Base-by-base conservation (phyloP, 2,888 invertebrate species). In the Tipula confusa region DNA sequence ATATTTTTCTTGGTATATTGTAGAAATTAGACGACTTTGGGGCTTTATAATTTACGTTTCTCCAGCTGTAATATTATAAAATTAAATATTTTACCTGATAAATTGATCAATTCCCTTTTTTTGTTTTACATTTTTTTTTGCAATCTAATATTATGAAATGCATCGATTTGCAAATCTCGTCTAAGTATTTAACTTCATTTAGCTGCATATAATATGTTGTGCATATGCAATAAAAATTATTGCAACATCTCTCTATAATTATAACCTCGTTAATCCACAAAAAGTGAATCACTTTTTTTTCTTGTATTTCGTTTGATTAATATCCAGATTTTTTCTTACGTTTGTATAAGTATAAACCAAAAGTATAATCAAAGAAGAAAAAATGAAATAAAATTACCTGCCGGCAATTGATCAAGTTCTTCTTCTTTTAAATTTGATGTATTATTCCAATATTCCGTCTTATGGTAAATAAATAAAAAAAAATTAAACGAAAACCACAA, bases 381-480 rank as follows among this genome's bases (percentile, higher is more conserved):
- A 24, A 64, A 64, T 64, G n/a, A 64, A 64, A 64, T 64, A 64
- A 64, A 64, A 64, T 64, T 64, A 64, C 64, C 64, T 64, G 64
- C 9, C 64, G 64, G 64, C 64, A 64, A 64, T 64, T 64, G 64
- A 64, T 64, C 64, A 64, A 64, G 64, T 64, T 64, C 64, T 64
- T 64, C 64, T 64, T 64, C 64, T 64, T 64, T 24, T 24, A 64
- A 64, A 64, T 64, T 64, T 64, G 18, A 33, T 64, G 24, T 18
- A 64, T 24, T 24, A 24, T 64, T 64, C 64, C 18, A 64, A 64
- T 64, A 64, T 24, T 33, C n/a, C 33, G 33, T 33, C 33, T 33
- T 33, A 33, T n/a, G n/a, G n/a, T n/a, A n/a, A n/a, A n/a, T n/a
- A n/a, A n/a, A 33, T 9, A 64, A 64, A 24, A 11, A 3, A 64